Evolutionary conservation across 2,797 vertebrate species (phyloP).

Genomic region (Melanotaenia parkinsoni): DNA sequence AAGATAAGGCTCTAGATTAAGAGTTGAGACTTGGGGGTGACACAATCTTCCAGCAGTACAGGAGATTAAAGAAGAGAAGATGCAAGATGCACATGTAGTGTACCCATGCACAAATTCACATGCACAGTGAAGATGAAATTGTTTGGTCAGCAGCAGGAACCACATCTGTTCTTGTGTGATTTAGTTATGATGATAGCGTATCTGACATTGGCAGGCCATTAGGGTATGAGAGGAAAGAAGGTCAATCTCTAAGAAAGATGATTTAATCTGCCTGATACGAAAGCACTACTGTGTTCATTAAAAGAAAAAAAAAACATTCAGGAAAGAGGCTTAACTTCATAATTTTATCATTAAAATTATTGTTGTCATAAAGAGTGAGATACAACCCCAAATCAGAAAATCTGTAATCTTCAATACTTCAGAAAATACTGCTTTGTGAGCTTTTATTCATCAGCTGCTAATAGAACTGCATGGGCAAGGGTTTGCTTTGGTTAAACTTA

Average conservation of each 20-base stretch:
- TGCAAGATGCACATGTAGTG: slow-evolving; percentile 45
- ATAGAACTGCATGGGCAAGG: too few relatives aligned
- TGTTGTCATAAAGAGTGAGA: slow-evolving; percentile 9
- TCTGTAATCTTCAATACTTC: too few relatives aligned
- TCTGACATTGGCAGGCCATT: slow-evolving; percentile 48
- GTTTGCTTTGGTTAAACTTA: too few relatives aligned
- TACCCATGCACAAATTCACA: slow-evolving; percentile 30
- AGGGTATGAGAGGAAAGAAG: slow-evolving; percentile 51
- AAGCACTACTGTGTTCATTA: slow-evolving; percentile 67
- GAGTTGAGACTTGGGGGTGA: slow-evolving; percentile 58
- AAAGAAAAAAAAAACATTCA: slow-evolving; percentile 21
- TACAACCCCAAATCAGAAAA: not conserved
- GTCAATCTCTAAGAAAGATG: slow-evolving; percentile 41
- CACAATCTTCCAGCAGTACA: slow-evolving; percentile 55
- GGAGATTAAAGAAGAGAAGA: slow-evolving; percentile 68
- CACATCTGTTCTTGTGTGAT: slow-evolving; percentile 55
- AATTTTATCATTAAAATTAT: slow-evolving; percentile 64
- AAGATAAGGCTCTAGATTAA: slow-evolving; percentile 81
- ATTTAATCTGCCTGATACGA: slow-evolving; percentile 75
- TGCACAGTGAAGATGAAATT: slow-evolving; percentile 27
- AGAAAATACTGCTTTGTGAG: too few relatives aligned
- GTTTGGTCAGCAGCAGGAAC: slow-evolving; percentile 55
- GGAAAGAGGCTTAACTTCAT: slow-evolving; percentile 56
- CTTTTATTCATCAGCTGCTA: too few relatives aligned
- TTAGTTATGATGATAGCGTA: slow-evolving; percentile 41